phyloP scores from a whole-genome alignment of 2,888 invertebrate species.

The Flexamia atlantica region DNA sequence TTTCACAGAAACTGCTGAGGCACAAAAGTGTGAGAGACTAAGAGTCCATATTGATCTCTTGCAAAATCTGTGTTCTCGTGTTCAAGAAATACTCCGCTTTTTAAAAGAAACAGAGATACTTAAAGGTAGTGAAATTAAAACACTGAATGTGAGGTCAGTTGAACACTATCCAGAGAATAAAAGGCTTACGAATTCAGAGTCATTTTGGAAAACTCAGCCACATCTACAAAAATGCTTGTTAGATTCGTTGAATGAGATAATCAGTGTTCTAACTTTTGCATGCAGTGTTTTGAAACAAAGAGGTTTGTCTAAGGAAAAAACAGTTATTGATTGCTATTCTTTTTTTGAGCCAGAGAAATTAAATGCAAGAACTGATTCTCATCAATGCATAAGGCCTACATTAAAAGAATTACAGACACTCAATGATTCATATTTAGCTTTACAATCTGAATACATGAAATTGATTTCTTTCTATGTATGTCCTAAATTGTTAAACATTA shows the following conservation, averaged over 20 bases:
- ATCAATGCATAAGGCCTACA: background rate
- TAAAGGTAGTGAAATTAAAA: background rate
- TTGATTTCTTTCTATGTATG: constrained; percentile 12
- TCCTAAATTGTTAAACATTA: background rate
- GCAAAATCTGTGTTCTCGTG: background rate
- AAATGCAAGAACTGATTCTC: background rate
- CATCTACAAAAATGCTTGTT: constrained; percentile 20
- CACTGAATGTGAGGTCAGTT: background rate
- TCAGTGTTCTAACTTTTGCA: background rate
- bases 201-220: background rate
- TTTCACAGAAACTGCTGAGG: background rate
- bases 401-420: background rate
- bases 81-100: constrained; percentile 36
- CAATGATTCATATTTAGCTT: constrained; percentile 12
- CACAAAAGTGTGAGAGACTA: background rate
- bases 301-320: background rate
- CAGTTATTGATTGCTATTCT: background rate
- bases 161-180: background rate
- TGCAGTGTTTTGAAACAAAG: constrained; percentile 2
- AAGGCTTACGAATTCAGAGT: background rate
- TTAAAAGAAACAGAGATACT: constrained; percentile 34
- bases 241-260: constrained; percentile 1
- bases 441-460: constrained; percentile 47
- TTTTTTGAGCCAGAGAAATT: background rate
- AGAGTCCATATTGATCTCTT: background rate